Percentiles rank a stretch among this genome's conserved stretches.
These are phyloP conservation scores for Myotis planiceps DNA, from an alignment of 2,797 vertebrate species.

Conservation along the genomic window DNA sequence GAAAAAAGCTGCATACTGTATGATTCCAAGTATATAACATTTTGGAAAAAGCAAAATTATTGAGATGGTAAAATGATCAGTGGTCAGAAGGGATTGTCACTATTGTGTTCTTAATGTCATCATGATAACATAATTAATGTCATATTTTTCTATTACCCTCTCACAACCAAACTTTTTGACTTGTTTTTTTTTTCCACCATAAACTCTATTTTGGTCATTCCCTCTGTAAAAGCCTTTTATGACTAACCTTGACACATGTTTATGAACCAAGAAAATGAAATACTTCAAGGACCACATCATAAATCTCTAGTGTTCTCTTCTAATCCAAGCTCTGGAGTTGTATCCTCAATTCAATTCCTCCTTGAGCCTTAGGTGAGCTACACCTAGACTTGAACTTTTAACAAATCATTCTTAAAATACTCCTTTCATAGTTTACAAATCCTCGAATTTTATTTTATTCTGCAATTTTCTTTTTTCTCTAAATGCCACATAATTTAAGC, in stretches of 20 bases:
- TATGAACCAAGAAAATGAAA: slow-evolving; percentile 1
- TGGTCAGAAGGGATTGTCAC: neutral
- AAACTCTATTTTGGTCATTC: neutral
- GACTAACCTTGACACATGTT: neutral
- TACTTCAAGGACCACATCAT: neutral
- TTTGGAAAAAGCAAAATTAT: neutral
- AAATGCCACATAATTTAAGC: neutral
- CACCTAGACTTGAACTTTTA: neutral
- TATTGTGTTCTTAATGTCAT: neutral
- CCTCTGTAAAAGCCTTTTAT: neutral
- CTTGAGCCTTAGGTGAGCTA: neutral
- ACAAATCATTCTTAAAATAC: slow-evolving; percentile 10
- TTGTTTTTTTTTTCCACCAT: neutral
- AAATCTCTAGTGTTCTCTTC: neutral
- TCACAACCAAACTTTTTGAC: neutral
- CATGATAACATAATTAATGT: neutral
- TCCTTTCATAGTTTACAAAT: neutral
- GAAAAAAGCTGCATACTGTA: neutral
- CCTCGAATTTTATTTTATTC: slow-evolving; percentile 13
- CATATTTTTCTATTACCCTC: neutral
- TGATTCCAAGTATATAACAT: neutral
- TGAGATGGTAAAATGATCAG: neutral
- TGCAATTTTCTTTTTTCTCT: neutral
- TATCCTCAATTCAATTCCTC: neutral
- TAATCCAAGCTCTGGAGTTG: neutral